Evolutionary conservation across 2,113 vertebrate species (phyloP), one percentile per base, ranked within the genome.

Genomic region (Gadus chalcogrammus): DNA sequence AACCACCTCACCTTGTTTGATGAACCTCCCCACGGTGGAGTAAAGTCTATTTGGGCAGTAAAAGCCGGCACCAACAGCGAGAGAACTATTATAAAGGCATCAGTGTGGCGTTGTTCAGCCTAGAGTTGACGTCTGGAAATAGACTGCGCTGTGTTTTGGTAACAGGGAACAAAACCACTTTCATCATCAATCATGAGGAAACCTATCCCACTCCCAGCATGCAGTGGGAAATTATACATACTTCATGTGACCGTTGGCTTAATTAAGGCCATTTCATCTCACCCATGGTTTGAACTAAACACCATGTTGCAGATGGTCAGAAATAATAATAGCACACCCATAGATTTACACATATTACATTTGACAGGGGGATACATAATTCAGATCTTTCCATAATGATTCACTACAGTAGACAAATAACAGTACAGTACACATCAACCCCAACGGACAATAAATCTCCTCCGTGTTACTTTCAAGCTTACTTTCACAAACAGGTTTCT

Each of bases 121-220:
- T 3, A 42, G 61, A 61, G 13, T 62, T 42, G 18, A 65, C 15
- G 28, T 71, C 77, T 79, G 68, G 80, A 84, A 87, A 86, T 86
- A 65, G 18, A 27, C 71, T 79, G 75, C 48, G 69, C 77, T 53
- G 71, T 7, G 17, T 24, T 35, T 16, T 77, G 82, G 80, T 80
- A 81, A 67, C 68, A 58, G n/a, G 35, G 15, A 74, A 16, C 58
- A 62, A 76, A 62, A 65, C 64, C 59, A 82, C 86, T 89, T 48
- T 83, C 84, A 79, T 83, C 82, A 90, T 87, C 78, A 79, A 85
- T 88, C 81, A 84, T 75, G 78, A 75, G 69, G 61, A 48, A 48
- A 79, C 63, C 58, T 72, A 69, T 72, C 81, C 67, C 71, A 70
- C 76, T 87, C 78, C 28, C 72, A 81, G 79, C 75, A 56, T 61